phyloP scores from a whole-genome alignment of 2,888 invertebrate genomes.

The Perizoma flavofasciatum region DNA sequence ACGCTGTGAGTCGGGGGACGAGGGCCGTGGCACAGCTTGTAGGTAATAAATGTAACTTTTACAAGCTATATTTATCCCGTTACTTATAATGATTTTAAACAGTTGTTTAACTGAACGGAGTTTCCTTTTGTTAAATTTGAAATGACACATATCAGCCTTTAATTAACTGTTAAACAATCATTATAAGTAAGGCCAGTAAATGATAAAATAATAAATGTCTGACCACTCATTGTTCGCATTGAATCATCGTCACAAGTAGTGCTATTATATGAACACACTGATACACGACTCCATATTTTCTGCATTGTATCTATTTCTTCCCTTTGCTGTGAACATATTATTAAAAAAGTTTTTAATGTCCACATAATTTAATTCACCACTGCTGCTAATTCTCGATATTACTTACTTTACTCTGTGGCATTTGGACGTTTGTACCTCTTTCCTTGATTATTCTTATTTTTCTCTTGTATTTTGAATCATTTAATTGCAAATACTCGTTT shows the following conservation, averaged over 20 bases:
- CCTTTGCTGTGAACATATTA: slow-evolving; percentile 61
- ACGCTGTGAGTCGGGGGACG: no score
- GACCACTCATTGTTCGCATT: slow-evolving; percentile 71
- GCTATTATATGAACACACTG: slow-evolving; percentile 69
- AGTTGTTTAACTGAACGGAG: no score
- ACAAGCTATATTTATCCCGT: no score
- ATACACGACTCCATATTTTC: slow-evolving; percentile 74
- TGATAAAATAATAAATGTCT: slow-evolving; percentile 38
- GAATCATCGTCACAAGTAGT: slow-evolving; percentile 64
- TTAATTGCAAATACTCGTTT: slow-evolving; percentile 44
- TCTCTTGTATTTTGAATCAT: slow-evolving; percentile 57
- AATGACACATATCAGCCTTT: no score
- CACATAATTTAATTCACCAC: not conserved
- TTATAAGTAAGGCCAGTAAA: not conserved
- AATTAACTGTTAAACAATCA: no score
- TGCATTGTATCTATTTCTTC: slow-evolving; percentile 79
- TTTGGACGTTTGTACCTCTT: slow-evolving; percentile 74
- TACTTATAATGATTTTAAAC: not conserved
- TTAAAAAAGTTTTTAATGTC: not conserved
- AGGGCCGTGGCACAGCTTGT: no score
- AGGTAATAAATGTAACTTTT: no score
- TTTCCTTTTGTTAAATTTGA: no score
- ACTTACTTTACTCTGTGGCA: slow-evolving; percentile 75
- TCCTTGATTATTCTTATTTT: slow-evolving; percentile 74
- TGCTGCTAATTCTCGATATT: not conserved